phyloP scores from a whole-genome alignment of 2,113 vertebrate genomes.

The Otocyon megalotis region DNA sequence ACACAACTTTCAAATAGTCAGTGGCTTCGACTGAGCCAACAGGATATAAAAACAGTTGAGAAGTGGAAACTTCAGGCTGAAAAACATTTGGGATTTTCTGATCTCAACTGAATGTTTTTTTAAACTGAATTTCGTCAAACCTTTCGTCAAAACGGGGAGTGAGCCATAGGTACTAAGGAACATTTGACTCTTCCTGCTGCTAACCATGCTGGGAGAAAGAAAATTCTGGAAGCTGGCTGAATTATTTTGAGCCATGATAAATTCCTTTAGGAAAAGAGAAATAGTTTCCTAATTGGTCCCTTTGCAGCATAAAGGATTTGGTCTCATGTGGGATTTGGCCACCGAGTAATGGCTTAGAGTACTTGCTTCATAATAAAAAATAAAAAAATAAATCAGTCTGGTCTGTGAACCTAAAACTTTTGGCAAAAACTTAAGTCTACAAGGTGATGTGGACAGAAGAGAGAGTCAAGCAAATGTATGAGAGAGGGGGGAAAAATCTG shows the following conservation, averaged over 20 bases:
- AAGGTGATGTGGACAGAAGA: neutral
- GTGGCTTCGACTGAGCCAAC: slow-evolving; percentile 42
- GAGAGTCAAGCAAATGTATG: neutral
- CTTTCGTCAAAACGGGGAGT: slow-evolving; percentile 55
- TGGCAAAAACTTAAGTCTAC: neutral
- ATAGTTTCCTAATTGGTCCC: slow-evolving; percentile 64
- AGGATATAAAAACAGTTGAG: slow-evolving; percentile 67
- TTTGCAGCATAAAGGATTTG: slow-evolving; percentile 30
- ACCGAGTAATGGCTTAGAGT: neutral
- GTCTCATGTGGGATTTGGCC: neutral
- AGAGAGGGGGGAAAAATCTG: neutral
- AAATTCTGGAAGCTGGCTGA: slow-evolving; percentile 64
- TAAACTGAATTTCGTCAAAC: slow-evolving; percentile 63
- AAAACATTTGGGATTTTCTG: slow-evolving; percentile 75
- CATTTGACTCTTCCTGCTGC: slow-evolving; percentile 61
- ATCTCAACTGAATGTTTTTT: slow-evolving; percentile 66
- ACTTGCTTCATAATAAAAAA: neutral
- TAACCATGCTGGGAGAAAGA: slow-evolving; percentile 59
- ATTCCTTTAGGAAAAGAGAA: slow-evolving; percentile 63
- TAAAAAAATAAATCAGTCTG: neutral
- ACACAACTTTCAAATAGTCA: slow-evolving; percentile 38
- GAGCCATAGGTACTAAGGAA: slow-evolving; percentile 34
- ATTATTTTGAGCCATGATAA: slow-evolving; percentile 64
- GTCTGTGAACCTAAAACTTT: neutral
- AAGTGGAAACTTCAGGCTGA: slow-evolving; percentile 67